These are phyloP conservation scores for Pangasius sanitwongsei DNA, from an alignment of 2,797 vertebrate genomes.

Conservation along the genomic window DNA sequence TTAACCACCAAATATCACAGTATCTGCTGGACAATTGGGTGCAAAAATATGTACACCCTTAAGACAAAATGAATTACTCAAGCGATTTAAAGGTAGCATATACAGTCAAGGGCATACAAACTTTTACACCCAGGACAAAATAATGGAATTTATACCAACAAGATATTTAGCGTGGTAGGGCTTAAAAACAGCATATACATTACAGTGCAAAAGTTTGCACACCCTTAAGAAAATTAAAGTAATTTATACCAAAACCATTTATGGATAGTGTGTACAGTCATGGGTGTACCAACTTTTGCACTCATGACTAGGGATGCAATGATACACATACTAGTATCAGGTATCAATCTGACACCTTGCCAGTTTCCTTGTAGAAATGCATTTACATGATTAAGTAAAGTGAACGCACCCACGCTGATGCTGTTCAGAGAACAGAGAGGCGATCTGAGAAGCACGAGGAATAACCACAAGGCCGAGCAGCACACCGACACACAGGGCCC, in stretches of 20 bases:
- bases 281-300: background rate
- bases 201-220: background rate
- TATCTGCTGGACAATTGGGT: background rate
- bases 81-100: background rate
- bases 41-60: background rate
- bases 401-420: background rate
- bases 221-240: background rate
- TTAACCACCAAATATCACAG: background rate
- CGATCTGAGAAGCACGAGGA: conserved; percentile 74
- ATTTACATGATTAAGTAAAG: background rate
- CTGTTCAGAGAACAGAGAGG: conserved; percentile 61
- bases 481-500: conserved; percentile 80
- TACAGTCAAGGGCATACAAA: background rate
- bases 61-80: background rate
- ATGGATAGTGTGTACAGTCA: background rate
- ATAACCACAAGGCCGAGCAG: conserved; percentile 82
- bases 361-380: background rate
- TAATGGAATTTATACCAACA: background rate
- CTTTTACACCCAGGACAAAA: background rate
- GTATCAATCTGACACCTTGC: background rate
- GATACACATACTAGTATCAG: background rate
- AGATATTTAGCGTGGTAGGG: too few species aligned
- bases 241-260: background rate
- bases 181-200: background rate
- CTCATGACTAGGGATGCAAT: background rate